A percentile compares a stretch with the other conserved stretches of the same genome.
Evolutionary conservation across 2,113 vertebrate species (phyloP).

Genomic region (Myrmophylax atrothorax): DNA sequence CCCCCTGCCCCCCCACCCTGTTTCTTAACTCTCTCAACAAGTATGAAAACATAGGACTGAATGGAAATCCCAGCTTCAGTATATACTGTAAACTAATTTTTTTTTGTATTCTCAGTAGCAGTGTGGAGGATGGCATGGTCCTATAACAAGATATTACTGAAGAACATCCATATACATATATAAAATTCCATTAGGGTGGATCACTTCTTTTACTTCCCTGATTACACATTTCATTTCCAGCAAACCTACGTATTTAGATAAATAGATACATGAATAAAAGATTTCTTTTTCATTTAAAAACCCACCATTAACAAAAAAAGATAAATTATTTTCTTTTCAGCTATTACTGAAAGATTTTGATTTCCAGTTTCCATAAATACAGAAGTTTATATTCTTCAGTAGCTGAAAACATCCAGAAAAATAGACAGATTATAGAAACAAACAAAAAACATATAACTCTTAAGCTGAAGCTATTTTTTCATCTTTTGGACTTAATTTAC

Average conservation of each 20-base stretch:
- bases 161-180: not conserved
- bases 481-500: not conserved
- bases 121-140: not conserved
- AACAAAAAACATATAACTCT: not conserved
- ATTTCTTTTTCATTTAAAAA: rapidly evolving
- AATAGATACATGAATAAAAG: not conserved
- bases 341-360: not conserved
- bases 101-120: too few species aligned
- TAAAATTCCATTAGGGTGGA: not conserved
- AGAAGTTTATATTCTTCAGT: not conserved
- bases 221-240: not conserved
- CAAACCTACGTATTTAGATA: not conserved
- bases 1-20: too few species aligned
- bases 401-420: not conserved
- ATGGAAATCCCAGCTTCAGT: not conserved
- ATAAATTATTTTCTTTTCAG: not conserved
- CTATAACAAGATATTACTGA: not conserved
- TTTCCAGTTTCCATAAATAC: not conserved
- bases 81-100: too few species aligned
- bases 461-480: not conserved
- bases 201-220: not conserved
- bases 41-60: not conserved
- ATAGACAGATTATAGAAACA: not conserved
- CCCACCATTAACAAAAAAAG: not conserved
- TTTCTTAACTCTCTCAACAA: not conserved